phyloP scores from a whole-genome alignment of 2,797 vertebrate genomes.

The Semaprochilodus insignis region DNA sequence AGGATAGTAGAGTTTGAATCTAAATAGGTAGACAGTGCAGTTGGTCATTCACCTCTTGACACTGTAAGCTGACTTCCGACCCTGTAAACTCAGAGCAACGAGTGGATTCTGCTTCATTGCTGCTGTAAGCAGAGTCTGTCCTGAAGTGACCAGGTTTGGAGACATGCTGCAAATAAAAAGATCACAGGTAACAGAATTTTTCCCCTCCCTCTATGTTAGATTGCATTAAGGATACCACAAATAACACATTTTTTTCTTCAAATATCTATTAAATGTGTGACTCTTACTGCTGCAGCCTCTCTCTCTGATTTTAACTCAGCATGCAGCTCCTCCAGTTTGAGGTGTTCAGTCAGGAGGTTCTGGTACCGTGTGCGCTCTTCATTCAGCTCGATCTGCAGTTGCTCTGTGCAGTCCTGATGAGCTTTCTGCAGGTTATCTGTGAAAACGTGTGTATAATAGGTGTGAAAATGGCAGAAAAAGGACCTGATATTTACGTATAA shows the following conservation, averaged over 20 bases:
- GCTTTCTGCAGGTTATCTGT: constrained; percentile 83
- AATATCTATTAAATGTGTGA: neutral
- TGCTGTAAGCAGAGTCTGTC: constrained; percentile 90
- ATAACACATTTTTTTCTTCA: too few relatives aligned
- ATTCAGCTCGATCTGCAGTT: constrained; percentile 86
- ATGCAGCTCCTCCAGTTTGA: constrained; percentile 89
- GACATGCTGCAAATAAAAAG: constrained; percentile 73
- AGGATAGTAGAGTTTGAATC: neutral
- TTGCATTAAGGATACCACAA: too few relatives aligned
- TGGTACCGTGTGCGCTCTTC: constrained; percentile 92
- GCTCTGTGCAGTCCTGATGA: constrained; percentile 81
- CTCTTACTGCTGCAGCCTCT: constrained; percentile 80
- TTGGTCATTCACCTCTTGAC: constrained; percentile 79
- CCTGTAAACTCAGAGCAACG: constrained; percentile 86
- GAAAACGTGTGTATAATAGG: neutral
- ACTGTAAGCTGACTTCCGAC: constrained; percentile 79
- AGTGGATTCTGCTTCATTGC: constrained; percentile 88
- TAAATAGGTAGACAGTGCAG: neutral
- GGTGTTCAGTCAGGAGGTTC: constrained; percentile 92
- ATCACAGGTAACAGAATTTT: neutral
- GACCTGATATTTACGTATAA: too few relatives aligned
- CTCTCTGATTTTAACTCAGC: constrained; percentile 89
- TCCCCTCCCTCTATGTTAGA: too few relatives aligned
- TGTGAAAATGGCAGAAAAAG: neutral
- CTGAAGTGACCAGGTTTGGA: constrained; percentile 82